Evolutionary conservation across 2,113 vertebrate genomes (phyloP).

Genomic region (Neomonachus schauinslandi): DNA sequence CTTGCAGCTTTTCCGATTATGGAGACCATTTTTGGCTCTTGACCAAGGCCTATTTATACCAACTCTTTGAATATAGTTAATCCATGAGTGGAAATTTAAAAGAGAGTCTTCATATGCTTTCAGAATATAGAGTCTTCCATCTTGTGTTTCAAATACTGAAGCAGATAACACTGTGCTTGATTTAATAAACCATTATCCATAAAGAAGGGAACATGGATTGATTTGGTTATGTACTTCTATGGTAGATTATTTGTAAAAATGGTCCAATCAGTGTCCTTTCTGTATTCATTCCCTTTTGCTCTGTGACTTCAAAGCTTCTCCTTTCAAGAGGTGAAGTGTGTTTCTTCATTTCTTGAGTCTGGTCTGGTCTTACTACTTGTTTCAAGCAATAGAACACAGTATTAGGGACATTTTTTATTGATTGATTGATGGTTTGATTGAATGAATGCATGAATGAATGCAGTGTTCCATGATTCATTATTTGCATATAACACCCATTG

Average conservation of each 20-base stretch:
- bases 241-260: slow-evolving; percentile 3
- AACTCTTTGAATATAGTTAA: slow-evolving; percentile 56
- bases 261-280: neutral
- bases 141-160: slow-evolving; percentile 71
- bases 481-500: no score
- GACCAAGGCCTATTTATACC: slow-evolving; percentile 62
- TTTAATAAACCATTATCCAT: slow-evolving; percentile 74
- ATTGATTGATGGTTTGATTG: no score
- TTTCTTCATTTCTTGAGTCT: neutral
- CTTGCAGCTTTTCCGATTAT: slow-evolving; percentile 72
- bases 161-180: neutral
- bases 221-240: neutral
- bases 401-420: neutral
- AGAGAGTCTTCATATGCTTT: slow-evolving; percentile 53
- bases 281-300: neutral
- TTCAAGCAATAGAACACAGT: neutral
- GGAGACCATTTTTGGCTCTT: slow-evolving; percentile 67
- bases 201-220: slow-evolving; percentile 6
- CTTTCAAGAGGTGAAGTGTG: neutral
- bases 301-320: neutral
- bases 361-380: neutral
- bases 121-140: neutral
- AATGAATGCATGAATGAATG: no score
- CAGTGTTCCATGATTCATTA: no score
- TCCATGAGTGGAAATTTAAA: slow-evolving; percentile 61